These are phyloP conservation scores for Astropecten irregularis DNA, from an alignment of 53 echinoderm and acorn worm species.

Conservation along the genomic window DNA sequence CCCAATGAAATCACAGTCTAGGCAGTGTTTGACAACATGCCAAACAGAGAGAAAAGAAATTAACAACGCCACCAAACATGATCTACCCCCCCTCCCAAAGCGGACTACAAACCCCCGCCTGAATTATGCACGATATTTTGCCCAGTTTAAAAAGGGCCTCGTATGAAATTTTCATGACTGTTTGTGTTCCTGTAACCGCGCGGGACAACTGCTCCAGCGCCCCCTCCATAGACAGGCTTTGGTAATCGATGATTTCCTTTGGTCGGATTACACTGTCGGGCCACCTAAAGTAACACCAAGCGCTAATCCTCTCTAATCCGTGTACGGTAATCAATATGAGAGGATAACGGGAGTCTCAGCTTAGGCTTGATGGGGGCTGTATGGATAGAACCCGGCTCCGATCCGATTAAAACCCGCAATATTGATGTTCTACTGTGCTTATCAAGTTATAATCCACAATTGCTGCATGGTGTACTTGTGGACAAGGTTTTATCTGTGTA, in stretches of 20 bases:
- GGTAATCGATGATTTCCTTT: conserved; percentile 2
- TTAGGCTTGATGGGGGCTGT: no score
- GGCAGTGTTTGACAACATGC: neutral
- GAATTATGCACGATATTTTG: conserved; percentile 91
- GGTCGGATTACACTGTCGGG: neutral
- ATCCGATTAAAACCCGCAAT: neutral
- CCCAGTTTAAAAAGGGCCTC: conserved; percentile 49
- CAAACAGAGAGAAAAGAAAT: no score
- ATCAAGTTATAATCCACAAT: neutral
- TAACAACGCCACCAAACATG: no score
- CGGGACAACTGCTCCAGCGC: neutral
- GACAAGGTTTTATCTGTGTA: no score
- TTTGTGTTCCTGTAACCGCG: conserved; percentile 55
- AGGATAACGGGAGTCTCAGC: no score
- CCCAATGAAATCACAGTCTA: conserved; percentile 23
- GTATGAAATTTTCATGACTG: conserved; percentile 80
- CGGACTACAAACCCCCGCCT: conserved; percentile 42
- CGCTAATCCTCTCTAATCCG: conserved; percentile 22
- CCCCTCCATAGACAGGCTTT: no score
- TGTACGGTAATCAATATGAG: no score
- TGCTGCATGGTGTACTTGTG: no score
- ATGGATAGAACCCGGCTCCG: no score
- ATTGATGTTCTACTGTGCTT: neutral
- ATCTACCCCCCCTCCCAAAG: conserved; percentile 1
- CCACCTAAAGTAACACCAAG: neutral